Evolutionary conservation across 2,797 vertebrate species (phyloP).

Genomic region (Cirrhinus molitorella): DNA sequence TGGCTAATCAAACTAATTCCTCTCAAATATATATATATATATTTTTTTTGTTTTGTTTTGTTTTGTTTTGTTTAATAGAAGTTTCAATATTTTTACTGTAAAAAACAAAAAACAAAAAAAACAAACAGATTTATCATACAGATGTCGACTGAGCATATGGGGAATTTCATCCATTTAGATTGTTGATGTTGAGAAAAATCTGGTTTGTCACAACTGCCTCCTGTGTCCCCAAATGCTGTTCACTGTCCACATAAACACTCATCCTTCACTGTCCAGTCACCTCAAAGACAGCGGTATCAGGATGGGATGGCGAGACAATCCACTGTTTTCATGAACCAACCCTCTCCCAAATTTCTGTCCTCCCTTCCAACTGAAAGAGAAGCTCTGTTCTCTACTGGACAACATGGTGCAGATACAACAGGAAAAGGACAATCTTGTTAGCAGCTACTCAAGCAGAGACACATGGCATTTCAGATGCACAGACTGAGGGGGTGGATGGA

Average conservation of each 20-base stretch:
- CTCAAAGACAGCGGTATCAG: slow-evolving; percentile 27
- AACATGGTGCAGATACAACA: slow-evolving; percentile 60
- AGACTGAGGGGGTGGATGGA: slow-evolving; percentile 67
- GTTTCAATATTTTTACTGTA: neutral
- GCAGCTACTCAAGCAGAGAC: slow-evolving; percentile 65
- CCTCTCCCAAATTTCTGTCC: slow-evolving; percentile 54
- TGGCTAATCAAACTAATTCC: neutral
- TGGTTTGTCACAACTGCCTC: neutral
- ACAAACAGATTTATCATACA: too few relatives aligned
- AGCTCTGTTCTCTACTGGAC: slow-evolving; percentile 68
- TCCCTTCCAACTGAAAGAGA: slow-evolving; percentile 64
- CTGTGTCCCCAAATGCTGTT: neutral
- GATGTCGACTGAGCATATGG: neutral
- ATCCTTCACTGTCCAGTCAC: slow-evolving; percentile 28
- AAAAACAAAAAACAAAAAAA: too few relatives aligned
- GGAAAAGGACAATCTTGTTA: slow-evolving; percentile 76
- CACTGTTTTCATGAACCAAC: slow-evolving; percentile 39
- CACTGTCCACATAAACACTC: slow-evolving; percentile 29
- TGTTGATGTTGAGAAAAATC: neutral
- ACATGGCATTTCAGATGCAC: slow-evolving; percentile 75
- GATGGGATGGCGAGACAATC: slow-evolving; percentile 45
- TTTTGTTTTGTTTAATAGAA: neutral
- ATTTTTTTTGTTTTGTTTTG: too few relatives aligned
- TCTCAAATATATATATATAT: too few relatives aligned
- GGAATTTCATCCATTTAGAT: neutral